Evolutionary conservation across 1,140 invertebrate species (phyloP).

Genomic region (Zaprionus capensis): DNA sequence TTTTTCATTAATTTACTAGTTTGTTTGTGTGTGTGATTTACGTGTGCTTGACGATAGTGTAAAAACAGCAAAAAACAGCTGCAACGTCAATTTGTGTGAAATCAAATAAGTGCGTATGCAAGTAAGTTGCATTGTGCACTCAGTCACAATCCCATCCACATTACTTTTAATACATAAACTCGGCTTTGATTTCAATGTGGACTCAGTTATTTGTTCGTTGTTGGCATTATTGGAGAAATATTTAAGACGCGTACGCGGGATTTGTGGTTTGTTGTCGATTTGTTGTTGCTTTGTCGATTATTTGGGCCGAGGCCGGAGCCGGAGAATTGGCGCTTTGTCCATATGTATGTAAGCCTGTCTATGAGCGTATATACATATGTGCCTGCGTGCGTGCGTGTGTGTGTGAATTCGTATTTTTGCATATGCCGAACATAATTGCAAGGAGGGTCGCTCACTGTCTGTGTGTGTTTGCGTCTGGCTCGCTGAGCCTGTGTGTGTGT

Average conservation of each 20-base stretch:
- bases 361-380: background rate
- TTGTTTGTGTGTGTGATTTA: conserved; percentile 21
- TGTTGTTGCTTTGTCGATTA: conserved; percentile 27
- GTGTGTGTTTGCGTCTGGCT: conserved; percentile 38
- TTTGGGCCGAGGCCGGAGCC: conserved; percentile 47
- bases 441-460: conserved; percentile 29
- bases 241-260: background rate
- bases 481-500: conserved; percentile 17
- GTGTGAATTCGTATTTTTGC: conserved; percentile 31
- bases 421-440: conserved; percentile 45
- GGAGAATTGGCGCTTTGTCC: conserved; percentile 53
- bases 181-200: background rate
- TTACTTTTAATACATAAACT: conserved; percentile 14
- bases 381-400: background rate
- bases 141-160: background rate
- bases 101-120: conserved; percentile 56
- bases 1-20: conserved; percentile 1
- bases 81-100: conserved; percentile 21
- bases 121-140: conserved; percentile 48
- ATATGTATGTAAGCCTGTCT: conserved; percentile 25
- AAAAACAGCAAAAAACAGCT: conserved; percentile 17
- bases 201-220: conserved; percentile 10
- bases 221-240: conserved; percentile 13
- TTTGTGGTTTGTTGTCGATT: conserved; percentile 32
- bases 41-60: conserved; percentile 13